Percentiles rank a stretch among this genome's conserved stretches.
Conservation (phyloP, 2,797 vertebrate genomes). For the Jordanella pulchra region DNA sequence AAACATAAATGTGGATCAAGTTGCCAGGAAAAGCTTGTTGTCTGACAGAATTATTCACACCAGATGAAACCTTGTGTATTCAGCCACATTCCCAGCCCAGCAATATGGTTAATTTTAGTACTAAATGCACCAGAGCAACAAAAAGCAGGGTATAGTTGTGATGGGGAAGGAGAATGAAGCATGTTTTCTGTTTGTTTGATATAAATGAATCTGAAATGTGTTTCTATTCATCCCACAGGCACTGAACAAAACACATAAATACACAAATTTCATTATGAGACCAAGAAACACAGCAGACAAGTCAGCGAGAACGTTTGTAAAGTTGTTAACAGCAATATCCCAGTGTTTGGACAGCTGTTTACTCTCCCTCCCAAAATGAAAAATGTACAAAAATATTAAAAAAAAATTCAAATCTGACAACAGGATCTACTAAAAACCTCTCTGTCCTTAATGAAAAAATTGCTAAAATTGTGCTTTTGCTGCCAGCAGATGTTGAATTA, state of each 20-base stretch:
- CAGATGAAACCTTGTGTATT: background rate
- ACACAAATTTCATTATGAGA: no score
- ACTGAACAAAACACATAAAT: no score
- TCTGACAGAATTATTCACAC: no score
- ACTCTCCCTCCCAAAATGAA: no score
- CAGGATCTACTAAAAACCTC: background rate
- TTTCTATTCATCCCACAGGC: background rate
- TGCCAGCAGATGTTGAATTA: background rate
- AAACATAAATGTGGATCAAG: slow-evolving; percentile 22
- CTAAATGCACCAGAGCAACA: background rate
- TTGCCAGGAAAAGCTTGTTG: background rate
- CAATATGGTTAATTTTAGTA: background rate
- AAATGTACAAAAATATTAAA: no score
- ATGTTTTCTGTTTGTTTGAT: background rate
- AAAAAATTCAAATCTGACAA: background rate
- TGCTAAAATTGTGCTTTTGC: background rate
- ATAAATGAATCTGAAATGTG: background rate
- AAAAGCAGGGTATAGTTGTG: no score
- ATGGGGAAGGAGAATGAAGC: background rate
- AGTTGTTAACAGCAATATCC: no score
- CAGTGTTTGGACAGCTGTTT: no score
- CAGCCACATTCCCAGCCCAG: background rate
- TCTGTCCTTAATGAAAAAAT: background rate
- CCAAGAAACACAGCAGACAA: no score
- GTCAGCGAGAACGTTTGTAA: no score